phyloP scores from a whole-genome alignment of 1,140 invertebrate genomes.

The Caenorhabditis inopinata region DNA sequence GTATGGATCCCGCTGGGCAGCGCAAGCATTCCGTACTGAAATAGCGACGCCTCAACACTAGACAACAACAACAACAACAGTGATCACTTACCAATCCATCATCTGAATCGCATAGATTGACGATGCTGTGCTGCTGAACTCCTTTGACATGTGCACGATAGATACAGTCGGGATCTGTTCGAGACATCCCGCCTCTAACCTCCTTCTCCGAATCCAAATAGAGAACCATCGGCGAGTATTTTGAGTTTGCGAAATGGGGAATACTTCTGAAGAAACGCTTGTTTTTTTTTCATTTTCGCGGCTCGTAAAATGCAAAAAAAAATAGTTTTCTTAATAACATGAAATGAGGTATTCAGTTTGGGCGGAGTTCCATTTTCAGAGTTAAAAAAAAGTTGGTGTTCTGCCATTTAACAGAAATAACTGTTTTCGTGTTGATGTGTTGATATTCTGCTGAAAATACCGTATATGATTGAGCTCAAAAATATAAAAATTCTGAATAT shows the following conservation, averaged over 20 bases:
- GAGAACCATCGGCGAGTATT: conserved; percentile 52
- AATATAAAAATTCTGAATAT: too few species aligned
- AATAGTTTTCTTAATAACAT: too few species aligned
- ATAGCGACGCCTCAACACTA: background rate
- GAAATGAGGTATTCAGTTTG: too few species aligned
- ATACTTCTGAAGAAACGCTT: conserved; percentile 16
- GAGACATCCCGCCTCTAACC: conserved; percentile 42
- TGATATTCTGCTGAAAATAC: too few species aligned
- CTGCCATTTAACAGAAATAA: too few species aligned
- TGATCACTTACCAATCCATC: conserved; percentile 61
- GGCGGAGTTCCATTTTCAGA: too few species aligned
- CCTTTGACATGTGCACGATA: conserved; percentile 56
- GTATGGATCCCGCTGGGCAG: conserved; percentile 59
- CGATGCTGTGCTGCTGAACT: conserved; percentile 52
- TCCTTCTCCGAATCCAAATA: conserved; percentile 57
- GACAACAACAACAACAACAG: conserved; percentile 37
- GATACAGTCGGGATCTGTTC: conserved; percentile 55
- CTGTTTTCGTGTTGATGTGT: too few species aligned
- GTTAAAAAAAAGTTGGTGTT: too few species aligned
- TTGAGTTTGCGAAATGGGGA: background rate
- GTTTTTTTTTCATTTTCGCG: too few species aligned
- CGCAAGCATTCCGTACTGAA: conserved; percentile 60
- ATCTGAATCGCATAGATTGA: conserved; percentile 62
- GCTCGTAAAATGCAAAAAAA: too few species aligned
- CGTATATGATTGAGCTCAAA: too few species aligned